Base-by-base conservation (phyloP, 2,888 invertebrate species). In the Limnephilus rhombicus region DNA sequence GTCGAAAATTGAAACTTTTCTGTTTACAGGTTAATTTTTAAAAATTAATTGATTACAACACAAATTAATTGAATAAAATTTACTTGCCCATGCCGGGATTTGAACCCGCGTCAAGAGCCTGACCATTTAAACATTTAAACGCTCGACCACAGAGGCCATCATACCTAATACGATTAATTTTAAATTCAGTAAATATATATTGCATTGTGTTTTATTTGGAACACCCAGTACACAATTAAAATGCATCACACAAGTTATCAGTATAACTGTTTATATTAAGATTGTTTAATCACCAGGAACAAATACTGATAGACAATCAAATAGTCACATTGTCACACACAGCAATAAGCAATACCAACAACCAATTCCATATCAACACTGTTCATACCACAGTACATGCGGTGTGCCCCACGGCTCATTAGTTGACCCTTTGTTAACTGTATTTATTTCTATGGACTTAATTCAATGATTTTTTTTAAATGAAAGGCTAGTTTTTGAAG, bases 261-360 rank as follows among this genome's bases (percentile, higher is more conserved):
- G 83, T 34, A 24, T 83, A 83, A 83, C 83, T 83, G 83, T 83
- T 83, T 83, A 24, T 83, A 24, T 83, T 83, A 34, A 4, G 31
- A 34, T 68, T 68, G 18, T 68, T 68, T 68, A 68, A 68, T 68
- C 68, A 68, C 68, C 9, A n/a, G 68, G 68, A 68, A 68, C 68
- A 68, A 68, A 68, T 24, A 68, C 24, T 68, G 24, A 68, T 24
- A 68, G 7, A n/a, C 68, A 53, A 53, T 53, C 0, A 53, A 18
- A 18, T 5, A 53, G 7, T 53, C 53, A 68, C 24, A 68, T 24
- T 24, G 24, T n/a, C n/a, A 68, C 24, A 68, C 24, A 68, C 68
- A 24, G 24, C 68, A 45, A 15, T 4, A 24, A 68, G 68, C 68
- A 45, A 45, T 45, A 68, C 24, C 7, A n/a, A 18, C 24, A 68